Base-by-base conservation (phyloP, 1,140 invertebrate species). In the Sitobion miscanthi region DNA sequence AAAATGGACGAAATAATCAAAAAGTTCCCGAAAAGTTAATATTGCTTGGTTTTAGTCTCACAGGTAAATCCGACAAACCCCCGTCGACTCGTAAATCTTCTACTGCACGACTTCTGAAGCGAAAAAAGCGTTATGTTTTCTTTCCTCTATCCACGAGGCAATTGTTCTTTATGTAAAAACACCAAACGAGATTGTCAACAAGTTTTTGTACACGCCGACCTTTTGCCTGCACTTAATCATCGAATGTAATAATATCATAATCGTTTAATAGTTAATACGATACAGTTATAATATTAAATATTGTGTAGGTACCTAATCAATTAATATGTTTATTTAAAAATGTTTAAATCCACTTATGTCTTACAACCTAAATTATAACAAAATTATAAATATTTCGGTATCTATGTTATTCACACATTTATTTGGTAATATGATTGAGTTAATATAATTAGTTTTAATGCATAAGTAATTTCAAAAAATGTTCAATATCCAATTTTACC, bases 1-100 rank as follows among this genome's bases (percentile, higher is more conserved):
- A 45, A 90, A 90, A 90, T 90, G 88, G 54, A 62, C 88, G 38
- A 90, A 90, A 90, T 62, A 90, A 90, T 90, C 88, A 90, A 90
- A 90, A 90, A 90, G 35, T 90, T 62, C 52, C 35, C 38, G 54
- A 90, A 90, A 90, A 90, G 52, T 90, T 90, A 57, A 90, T 90
- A 90, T 90, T 47, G 88, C 54, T 62, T 23, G 52, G 35, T 42
- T 90, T 90, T 62, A 62, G 35, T 42, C 35, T 42, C 52, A 38
- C 88, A 62, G 88, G 88, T 62, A 90, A 90, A 90, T 90, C 54
- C 87, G 9, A 21, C 87, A 38, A 89, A 89, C 49, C 87, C 52
- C 49, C 49, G 49, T 38, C 54, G 54, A 62, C 88, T 90, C 88
- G 88, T 90, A 90, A 90, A 90, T 90, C 52, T 57, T 88, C 49